These are phyloP conservation scores for Melipona quadrifasciata DNA, from an alignment of 1,140 invertebrate species.

Conservation along the genomic window DNA sequence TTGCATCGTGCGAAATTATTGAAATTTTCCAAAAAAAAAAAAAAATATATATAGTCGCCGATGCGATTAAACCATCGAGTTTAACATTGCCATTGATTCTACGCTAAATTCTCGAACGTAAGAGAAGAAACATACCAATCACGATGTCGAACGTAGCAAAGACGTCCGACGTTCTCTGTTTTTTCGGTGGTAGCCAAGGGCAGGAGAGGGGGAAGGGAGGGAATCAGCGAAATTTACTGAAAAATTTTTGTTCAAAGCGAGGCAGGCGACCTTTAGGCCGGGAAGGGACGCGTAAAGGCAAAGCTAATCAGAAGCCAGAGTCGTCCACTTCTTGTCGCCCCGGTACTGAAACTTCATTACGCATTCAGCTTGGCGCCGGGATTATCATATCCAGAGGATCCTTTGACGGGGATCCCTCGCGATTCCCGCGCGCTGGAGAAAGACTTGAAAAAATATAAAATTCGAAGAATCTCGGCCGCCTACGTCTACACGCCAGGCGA, in stretches of 20 bases:
- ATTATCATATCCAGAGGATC: slow-evolving; percentile 79
- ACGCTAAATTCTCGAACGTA: too few relatives aligned
- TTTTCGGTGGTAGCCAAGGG: not conserved
- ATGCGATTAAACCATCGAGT: too few relatives aligned
- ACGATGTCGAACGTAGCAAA: not conserved
- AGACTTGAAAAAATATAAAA: slow-evolving; percentile 68
- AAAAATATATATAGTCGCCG: too few relatives aligned
- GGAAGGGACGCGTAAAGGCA: slow-evolving; percentile 62
- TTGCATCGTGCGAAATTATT: too few relatives aligned
- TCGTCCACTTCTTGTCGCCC: slow-evolving; percentile 62
- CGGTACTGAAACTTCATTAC: slow-evolving; percentile 71
- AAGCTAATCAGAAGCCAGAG: slow-evolving; percentile 76
- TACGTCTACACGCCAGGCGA: slow-evolving; percentile 48
- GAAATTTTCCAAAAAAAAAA: too few relatives aligned
- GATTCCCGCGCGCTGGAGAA: slow-evolving; percentile 45
- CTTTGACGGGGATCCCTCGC: slow-evolving; percentile 72
- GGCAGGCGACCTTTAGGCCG: not conserved
- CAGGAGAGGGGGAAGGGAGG: not conserved
- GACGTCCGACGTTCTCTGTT: not conserved
- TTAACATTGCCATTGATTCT: too few relatives aligned
- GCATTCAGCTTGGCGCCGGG: slow-evolving; percentile 77
- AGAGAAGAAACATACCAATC: not conserved
- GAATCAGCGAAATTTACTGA: slow-evolving; percentile 19
- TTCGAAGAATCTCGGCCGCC: slow-evolving; percentile 65
- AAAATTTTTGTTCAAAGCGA: not conserved